A percentile compares a stretch with the other conserved stretches of the same genome.
Evolutionary conservation across 2,797 vertebrate species (phyloP).

Genomic region (Zenarchopterus dispar): DNA sequence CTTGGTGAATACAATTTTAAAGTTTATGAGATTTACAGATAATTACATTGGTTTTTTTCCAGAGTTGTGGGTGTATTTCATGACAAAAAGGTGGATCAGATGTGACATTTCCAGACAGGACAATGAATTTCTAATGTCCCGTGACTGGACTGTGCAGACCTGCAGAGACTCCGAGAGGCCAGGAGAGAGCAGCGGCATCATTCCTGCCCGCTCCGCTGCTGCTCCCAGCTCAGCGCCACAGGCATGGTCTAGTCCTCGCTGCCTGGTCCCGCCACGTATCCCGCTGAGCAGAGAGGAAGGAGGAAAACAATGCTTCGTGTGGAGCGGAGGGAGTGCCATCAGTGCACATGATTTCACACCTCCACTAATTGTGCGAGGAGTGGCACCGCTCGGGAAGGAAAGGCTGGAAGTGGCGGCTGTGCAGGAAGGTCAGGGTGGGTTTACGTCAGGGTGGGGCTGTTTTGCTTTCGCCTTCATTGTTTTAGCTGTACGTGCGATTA

Average conservation of each 20-base stretch:
- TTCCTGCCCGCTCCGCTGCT: slow-evolving; percentile 17
- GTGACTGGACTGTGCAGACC: not conserved
- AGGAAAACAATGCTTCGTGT: slow-evolving; percentile 4
- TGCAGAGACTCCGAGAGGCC: slow-evolving; percentile 5
- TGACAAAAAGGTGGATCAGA: not conserved
- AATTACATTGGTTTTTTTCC: too few relatives aligned
- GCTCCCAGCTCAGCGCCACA: slow-evolving; percentile 21
- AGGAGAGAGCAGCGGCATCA: not conserved
- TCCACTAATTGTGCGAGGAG: slow-evolving; percentile 7
- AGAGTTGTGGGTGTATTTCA: too few relatives aligned
- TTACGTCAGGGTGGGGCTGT: slow-evolving; percentile 9
- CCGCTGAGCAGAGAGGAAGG: slow-evolving; percentile 22
- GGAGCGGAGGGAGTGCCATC: not conserved
- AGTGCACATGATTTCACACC: slow-evolving; percentile 7
- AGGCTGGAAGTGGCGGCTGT: slow-evolving; percentile 31
- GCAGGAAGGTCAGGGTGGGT: slow-evolving; percentile 43
- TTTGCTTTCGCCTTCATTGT: not conserved
- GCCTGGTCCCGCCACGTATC: slow-evolving; percentile 40
- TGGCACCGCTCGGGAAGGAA: slow-evolving; percentile 39
- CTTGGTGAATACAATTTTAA: too few relatives aligned
- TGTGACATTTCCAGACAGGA: not conserved
- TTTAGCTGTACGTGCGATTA: not conserved
- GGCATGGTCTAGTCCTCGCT: slow-evolving; percentile 31
- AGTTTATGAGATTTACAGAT: too few relatives aligned
- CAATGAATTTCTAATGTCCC: not conserved